These are phyloP conservation scores for Torymus tubicola DNA, from an alignment of 2,888 invertebrate species.

Conservation along the genomic window DNA sequence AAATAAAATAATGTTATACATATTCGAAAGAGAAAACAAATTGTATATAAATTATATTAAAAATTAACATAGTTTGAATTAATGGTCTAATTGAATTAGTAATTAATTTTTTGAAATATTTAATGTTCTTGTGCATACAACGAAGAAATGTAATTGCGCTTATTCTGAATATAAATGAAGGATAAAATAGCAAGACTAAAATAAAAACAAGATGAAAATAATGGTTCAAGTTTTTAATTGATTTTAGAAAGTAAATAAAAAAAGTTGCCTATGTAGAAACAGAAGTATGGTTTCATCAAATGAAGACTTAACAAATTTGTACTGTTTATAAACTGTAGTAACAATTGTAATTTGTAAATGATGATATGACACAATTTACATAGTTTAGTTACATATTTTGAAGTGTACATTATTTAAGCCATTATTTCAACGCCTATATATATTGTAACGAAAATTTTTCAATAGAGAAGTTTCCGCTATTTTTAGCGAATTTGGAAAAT, in stretches of 20 bases:
- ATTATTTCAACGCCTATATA: conserved; percentile 26
- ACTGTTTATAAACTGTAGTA: conserved; percentile 20
- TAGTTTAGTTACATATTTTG: conserved; percentile 10
- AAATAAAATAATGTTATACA: conserved; percentile 22
- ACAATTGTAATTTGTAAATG: conserved; percentile 16
- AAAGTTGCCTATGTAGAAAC: neutral
- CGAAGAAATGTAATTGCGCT: conserved; percentile 25
- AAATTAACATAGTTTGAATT: conserved; percentile 20
- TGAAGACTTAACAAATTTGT: conserved; percentile 10
- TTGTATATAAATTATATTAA: conserved; percentile 38
- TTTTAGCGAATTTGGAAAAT: conserved; percentile 8
- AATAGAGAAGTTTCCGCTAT: conserved; percentile 13
- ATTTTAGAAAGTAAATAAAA: conserved; percentile 15
- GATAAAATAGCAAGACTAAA: neutral
- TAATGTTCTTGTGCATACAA: conserved; percentile 25
- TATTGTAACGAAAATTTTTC: conserved; percentile 3
- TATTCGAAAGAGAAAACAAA: conserved; percentile 5
- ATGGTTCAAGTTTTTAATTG: neutral
- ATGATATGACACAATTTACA: conserved; percentile 4
- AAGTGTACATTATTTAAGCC: conserved; percentile 19
- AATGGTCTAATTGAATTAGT: conserved; percentile 10
- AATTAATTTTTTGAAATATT: conserved; percentile 14
- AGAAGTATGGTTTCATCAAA: conserved; percentile 8
- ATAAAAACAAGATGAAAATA: conserved; percentile 9
- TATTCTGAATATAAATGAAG: conserved; percentile 13